These are phyloP conservation scores for Rhinopithecus roxellana DNA, from an alignment of 2,113 vertebrate species.

Conservation along the genomic window DNA sequence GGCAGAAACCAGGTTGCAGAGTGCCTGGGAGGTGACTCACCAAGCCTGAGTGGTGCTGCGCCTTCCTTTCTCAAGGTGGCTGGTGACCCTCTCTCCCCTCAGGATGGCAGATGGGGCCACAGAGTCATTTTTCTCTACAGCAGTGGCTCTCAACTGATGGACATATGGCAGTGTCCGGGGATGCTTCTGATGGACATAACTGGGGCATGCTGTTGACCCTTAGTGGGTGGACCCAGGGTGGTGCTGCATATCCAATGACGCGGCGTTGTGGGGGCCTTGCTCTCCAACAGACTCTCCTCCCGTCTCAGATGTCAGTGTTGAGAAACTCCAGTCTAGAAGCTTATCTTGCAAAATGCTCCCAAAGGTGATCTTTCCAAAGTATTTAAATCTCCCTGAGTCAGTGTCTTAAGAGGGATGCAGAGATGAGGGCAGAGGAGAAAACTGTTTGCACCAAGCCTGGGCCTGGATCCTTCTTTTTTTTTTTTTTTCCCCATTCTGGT, in stretches of 20 bases:
- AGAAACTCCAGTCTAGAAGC: not conserved
- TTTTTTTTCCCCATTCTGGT: fast-evolving
- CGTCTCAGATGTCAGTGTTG: not conserved
- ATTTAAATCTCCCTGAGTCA: not conserved
- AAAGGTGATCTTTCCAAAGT: not conserved
- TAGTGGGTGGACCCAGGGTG: not conserved
- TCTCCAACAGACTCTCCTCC: not conserved
- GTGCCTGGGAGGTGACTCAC: too few relatives aligned
- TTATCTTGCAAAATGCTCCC: not conserved
- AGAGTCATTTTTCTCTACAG: too few relatives aligned
- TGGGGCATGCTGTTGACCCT: not conserved
- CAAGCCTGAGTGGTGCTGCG: not conserved
- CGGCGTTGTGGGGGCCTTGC: fast-evolving
- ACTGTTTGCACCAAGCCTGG: not conserved
- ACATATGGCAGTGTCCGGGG: not conserved
- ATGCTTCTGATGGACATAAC: not conserved
- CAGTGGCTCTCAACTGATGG: not conserved
- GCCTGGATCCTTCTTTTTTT: fast-evolving
- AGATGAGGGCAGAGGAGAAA: not conserved
- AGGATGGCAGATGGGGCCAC: not conserved
- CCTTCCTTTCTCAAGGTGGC: not conserved
- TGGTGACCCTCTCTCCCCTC: not conserved
- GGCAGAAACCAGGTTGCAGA: not conserved
- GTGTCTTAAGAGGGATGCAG: not conserved
- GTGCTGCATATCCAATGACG: fast-evolving